These are phyloP conservation scores for Melanotaenia pygmaea DNA, from an alignment of 2,797 vertebrate genomes.

Conservation along the genomic window DNA sequence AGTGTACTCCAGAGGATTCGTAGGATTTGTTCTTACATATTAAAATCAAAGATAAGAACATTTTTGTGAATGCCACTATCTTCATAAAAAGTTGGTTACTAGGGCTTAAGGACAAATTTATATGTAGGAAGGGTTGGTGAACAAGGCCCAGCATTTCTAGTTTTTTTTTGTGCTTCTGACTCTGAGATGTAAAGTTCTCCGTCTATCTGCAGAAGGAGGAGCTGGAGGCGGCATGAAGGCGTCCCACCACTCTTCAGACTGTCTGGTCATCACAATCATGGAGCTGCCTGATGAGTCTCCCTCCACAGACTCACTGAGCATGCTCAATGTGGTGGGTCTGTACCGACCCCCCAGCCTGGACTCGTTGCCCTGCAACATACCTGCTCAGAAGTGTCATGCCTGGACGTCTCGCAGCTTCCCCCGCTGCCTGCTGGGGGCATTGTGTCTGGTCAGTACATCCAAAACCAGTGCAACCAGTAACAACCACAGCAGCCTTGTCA, in stretches of 20 bases:
- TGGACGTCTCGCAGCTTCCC: constrained; percentile 85
- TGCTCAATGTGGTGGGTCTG: constrained; percentile 86
- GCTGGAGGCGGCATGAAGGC: constrained; percentile 5
- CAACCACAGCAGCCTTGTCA: background rate
- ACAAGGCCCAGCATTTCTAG: too few species aligned
- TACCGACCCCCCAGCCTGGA: constrained; percentile 84
- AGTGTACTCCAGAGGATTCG: too few species aligned
- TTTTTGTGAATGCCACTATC: too few species aligned
- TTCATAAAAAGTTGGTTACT: too few species aligned
- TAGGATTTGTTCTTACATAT: too few species aligned
- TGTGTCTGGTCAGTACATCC: constrained; percentile 82
- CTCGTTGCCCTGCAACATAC: constrained; percentile 80
- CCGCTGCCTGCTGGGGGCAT: constrained; percentile 86
- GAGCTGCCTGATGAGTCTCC: constrained; percentile 85
- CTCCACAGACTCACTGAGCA: constrained; percentile 83
- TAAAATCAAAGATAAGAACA: too few species aligned
- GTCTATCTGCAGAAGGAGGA: constrained; percentile 28
- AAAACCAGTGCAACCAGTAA: background rate
- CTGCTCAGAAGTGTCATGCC: constrained; percentile 81
- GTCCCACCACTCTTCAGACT: constrained; percentile 83
- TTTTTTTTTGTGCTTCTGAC: background rate
- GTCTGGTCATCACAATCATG: constrained; percentile 91
- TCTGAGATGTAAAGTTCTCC: background rate
- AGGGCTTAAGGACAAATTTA: too few species aligned
- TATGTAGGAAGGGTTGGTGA: too few species aligned